These are phyloP conservation scores for Toxostoma redivivum DNA, from an alignment of 2,113 vertebrate species.

Conservation along the genomic window DNA sequence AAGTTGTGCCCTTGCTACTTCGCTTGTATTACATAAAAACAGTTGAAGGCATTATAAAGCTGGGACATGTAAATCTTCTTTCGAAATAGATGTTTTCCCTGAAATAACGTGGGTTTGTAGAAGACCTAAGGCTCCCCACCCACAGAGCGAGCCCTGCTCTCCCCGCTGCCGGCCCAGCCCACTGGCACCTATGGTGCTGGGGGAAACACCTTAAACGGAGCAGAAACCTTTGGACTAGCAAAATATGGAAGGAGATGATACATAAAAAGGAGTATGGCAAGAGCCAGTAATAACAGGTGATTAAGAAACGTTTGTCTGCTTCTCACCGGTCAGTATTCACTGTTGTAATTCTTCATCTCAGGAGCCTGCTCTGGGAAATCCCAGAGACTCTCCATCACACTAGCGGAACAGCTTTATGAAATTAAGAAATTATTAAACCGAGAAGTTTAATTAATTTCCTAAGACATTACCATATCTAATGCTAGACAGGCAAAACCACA, in stretches of 20 bases:
- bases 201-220: neutral
- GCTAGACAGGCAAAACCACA: neutral
- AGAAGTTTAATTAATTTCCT: neutral
- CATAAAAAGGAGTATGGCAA: neutral
- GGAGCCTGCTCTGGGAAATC: neutral
- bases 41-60: neutral
- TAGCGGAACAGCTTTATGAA: neutral
- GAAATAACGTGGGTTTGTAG: rapidly evolving
- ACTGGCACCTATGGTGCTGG: rapidly evolving
- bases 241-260: neutral
- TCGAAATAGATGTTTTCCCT: neutral
- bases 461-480: neutral
- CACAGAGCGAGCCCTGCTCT: rapidly evolving
- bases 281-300: neutral
- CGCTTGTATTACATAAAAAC: neutral
- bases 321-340: neutral
- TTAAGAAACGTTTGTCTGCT: neutral
- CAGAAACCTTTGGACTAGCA: neutral
- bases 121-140: rapidly evolving
- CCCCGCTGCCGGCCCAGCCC: rapidly evolving
- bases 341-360: rapidly evolving
- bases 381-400: neutral
- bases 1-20: neutral
- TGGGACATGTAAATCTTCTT: neutral
- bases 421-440: neutral